Base-by-base conservation (phyloP, 2,888 invertebrate species). In the Prenolepis imparis region DNA sequence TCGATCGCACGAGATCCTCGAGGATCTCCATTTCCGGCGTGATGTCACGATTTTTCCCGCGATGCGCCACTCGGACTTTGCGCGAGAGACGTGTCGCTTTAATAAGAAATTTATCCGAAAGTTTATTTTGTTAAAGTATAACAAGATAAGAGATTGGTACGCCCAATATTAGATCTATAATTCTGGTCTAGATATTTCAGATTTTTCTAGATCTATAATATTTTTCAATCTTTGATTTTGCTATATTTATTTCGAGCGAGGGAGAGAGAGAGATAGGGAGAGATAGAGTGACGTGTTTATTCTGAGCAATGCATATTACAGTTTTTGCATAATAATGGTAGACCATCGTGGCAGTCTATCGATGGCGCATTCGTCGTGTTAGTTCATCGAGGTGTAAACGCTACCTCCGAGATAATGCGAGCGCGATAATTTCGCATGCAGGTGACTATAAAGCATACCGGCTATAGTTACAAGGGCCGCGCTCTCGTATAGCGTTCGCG, bases 361-460 rank as follows among this genome's bases (percentile, higher is more conserved):
- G n/a, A 52, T 52, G 52, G n/a, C 52, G n/a, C 15, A 39, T 8
- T 52, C 36, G 52, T 39, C 36, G 18, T 36, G 41, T 41, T 57
- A 59, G 57, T 48, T 57, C 8, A 32, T 24, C 57, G 57, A 18
- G 32, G 32, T 41, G 70, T 44, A 59, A 78, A 78, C 32, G 70
- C 32, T 57, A 78, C 18, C 78, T 41, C 44, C 44, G 44, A 72
- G 59, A 59, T 80, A 72, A 59, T 48, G 59, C 41, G 21, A 15
- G 59, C 12, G 44, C 59, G 72, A 70, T 59, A 78, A 78, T 78
- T 78, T 57, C 15, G 36, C 57, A 32, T 57, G 32, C 57, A 78
- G 59, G 44, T 59, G 59, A 59, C 72, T 41, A 59, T 70, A 70
- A 70, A 59, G 41, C 70, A 44, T 28, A 28, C 15, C 32, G 70